Evolutionary conservation across 2,797 vertebrate species (phyloP).

Genomic region (Mionectes olivaceus): DNA sequence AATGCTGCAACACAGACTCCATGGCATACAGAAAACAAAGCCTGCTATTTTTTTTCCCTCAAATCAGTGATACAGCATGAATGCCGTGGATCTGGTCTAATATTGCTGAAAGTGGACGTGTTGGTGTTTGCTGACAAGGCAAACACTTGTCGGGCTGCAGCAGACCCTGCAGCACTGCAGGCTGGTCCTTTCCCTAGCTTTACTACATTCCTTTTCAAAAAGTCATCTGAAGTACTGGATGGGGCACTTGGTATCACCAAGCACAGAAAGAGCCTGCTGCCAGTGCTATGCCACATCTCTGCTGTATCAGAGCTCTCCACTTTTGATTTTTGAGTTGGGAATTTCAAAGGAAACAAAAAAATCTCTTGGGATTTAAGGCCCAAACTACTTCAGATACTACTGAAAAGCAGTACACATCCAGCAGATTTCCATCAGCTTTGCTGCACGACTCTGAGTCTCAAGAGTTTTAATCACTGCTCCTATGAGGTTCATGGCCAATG

Average conservation of each 20-base stretch:
- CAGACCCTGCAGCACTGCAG: background rate
- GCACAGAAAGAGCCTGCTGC: background rate
- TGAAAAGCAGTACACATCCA: background rate
- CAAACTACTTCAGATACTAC: background rate
- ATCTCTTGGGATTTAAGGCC: background rate
- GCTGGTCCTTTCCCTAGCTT: background rate
- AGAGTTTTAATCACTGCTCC: background rate
- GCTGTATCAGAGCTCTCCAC: background rate
- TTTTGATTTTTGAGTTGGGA: background rate
- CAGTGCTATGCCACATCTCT: background rate
- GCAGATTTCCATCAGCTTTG: background rate
- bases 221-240: background rate
- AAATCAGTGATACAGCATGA: rapidly evolving
- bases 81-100: background rate
- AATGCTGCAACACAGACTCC: rapidly evolving
- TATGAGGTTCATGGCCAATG: rapidly evolving
- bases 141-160: background rate
- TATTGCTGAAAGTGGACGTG: background rate
- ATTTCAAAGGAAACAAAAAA: background rate
- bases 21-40: background rate
- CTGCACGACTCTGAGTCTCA: background rate
- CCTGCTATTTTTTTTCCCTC: background rate
- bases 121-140: background rate
- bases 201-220: background rate
- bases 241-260: background rate